Evolutionary conservation across 2,888 invertebrate species (phyloP).

Genomic region (Parapristionchus giblindavisi): DNA sequence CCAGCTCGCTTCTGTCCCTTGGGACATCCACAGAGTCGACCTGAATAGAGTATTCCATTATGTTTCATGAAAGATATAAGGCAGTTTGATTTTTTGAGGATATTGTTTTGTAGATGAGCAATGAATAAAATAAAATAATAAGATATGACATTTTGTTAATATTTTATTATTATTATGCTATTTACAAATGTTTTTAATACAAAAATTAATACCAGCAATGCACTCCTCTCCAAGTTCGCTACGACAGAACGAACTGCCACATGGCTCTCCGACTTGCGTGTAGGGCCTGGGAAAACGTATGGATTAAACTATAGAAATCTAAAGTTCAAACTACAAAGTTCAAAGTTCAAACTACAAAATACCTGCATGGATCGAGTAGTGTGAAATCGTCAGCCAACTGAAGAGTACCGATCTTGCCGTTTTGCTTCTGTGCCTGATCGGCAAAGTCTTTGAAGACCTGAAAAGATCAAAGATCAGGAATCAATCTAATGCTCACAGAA

Average conservation of each 20-base stretch:
- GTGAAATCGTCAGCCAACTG: constrained; percentile 54
- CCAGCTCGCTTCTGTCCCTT: constrained; percentile 59
- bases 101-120: no score
- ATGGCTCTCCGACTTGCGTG: constrained; percentile 52
- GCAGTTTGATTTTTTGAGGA: no score
- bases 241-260: constrained; percentile 59
- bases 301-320: neutral
- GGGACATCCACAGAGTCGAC: constrained; percentile 60
- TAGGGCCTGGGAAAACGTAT: constrained; percentile 11
- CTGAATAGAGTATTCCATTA: neutral
- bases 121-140: no score
- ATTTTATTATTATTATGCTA: no score
- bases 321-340: neutral
- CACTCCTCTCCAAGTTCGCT: constrained; percentile 66
- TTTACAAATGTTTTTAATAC: no score
- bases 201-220: constrained; percentile 59
- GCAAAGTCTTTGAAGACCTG: constrained; percentile 53
- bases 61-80: constrained; percentile 1
- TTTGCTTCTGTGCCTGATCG: constrained; percentile 46
- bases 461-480: neutral
- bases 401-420: constrained; percentile 52
- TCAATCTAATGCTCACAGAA: neutral
- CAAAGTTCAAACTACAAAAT: constrained; percentile 4
- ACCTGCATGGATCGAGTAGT: constrained; percentile 56
- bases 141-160: no score